phyloP scores from a whole-genome alignment of 2,888 invertebrate species.

The Apamea sordens region DNA sequence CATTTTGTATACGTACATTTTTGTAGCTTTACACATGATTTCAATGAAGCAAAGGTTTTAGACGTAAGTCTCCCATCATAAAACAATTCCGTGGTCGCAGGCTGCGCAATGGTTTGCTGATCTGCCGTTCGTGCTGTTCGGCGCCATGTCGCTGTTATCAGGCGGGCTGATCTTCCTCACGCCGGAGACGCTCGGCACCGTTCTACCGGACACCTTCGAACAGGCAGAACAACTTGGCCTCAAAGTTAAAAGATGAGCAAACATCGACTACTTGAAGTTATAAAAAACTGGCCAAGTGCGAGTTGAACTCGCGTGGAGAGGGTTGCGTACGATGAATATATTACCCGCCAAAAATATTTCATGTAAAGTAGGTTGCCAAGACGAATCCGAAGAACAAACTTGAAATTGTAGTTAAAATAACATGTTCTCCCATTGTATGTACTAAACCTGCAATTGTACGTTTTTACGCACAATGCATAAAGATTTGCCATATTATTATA shows the following conservation, averaged over 20 bases:
- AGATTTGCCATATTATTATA: not conserved
- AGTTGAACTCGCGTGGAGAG: too few species aligned
- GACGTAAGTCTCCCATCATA: not conserved
- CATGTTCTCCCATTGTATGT: not conserved
- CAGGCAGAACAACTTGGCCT: constrained; percentile 29
- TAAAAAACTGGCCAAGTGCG: not conserved
- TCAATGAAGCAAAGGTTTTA: not conserved
- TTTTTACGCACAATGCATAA: not conserved
- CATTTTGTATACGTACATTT: not conserved
- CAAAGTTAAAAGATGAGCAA: not conserved
- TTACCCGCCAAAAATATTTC: too few species aligned
- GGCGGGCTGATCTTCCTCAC: constrained; percentile 24
- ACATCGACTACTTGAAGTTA: not conserved
- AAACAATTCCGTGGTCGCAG: not conserved
- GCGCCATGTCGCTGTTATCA: constrained; percentile 21
- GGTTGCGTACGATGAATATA: not conserved
- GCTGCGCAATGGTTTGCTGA: constrained; percentile 26
- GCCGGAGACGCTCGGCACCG: constrained; percentile 35
- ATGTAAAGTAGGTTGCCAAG: too few species aligned
- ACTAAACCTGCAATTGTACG: not conserved
- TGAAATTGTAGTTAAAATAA: not conserved
- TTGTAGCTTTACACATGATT: not conserved
- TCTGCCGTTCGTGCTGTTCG: constrained; percentile 28
- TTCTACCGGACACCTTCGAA: constrained; percentile 24
- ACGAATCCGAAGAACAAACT: not conserved